Conservation (phyloP, 2,888 invertebrate genomes). For the Trichogramma evanescens region DNA sequence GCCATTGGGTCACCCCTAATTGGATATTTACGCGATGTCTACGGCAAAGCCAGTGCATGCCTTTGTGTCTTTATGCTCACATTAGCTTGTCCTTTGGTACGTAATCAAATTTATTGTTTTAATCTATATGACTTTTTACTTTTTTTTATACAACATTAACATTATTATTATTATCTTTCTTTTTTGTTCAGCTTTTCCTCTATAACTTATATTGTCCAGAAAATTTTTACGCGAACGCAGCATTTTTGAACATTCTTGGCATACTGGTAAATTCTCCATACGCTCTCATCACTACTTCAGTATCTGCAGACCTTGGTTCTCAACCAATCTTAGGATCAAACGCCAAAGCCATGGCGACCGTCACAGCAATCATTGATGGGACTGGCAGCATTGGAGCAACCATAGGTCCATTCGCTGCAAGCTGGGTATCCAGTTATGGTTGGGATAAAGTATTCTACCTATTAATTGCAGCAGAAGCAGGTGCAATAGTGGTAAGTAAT, state of each 20-base stretch:
- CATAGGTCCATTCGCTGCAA: conserved; percentile 84
- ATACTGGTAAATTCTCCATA: conserved; percentile 92
- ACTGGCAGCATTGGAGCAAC: conserved; percentile 92
- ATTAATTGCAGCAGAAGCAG: conserved; percentile 74
- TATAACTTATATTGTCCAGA: conserved; percentile 69
- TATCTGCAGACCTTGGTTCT: conserved; percentile 88
- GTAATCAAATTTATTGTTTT: conserved; percentile 19
- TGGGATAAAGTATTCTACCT: conserved; percentile 88
- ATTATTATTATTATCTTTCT: conserved; percentile 12
- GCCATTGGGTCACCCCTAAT: conserved; percentile 56
- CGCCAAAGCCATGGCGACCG: conserved; percentile 85
- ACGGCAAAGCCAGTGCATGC: conserved; percentile 57
- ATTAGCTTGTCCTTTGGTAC: conserved; percentile 75
- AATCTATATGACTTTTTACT: neutral
- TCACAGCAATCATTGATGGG: conserved; percentile 96
- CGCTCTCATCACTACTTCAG: conserved; percentile 91
- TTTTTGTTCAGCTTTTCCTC: conserved; percentile 61
- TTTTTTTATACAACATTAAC: neutral
- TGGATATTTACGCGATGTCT: too few relatives aligned
- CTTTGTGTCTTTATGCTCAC: conserved; percentile 78
- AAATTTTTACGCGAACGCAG: conserved; percentile 57
- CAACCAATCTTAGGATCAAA: conserved; percentile 79
- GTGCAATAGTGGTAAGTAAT: conserved; percentile 62
- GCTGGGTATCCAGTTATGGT: conserved; percentile 60
- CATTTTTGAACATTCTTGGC: conserved; percentile 68